These are phyloP conservation scores for Palythoa caribaeorum DNA, from an alignment of 92 coral and sea anemone species.

Conservation along the genomic window DNA sequence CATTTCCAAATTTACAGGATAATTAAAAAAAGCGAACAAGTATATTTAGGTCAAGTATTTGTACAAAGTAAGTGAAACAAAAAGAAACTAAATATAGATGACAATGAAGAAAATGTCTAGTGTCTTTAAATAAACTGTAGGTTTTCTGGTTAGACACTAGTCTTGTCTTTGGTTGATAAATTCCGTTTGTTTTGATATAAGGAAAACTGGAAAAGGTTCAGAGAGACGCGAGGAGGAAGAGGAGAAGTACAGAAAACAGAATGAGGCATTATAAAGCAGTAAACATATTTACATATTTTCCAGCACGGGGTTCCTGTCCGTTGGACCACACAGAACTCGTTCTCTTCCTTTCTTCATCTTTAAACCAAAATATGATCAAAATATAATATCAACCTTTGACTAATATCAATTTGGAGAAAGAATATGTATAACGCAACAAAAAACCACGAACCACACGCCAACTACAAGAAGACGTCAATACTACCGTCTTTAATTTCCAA, in stretches of 20 bases:
- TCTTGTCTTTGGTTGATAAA: too few relatives aligned
- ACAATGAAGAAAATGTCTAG: too few relatives aligned
- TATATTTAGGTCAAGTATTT: too few relatives aligned
- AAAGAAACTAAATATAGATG: too few relatives aligned
- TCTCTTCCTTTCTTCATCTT: constrained; percentile 94
- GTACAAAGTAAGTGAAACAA: too few relatives aligned
- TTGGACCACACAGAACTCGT: constrained; percentile 75
- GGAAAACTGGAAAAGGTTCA: background rate
- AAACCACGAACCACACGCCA: too few relatives aligned
- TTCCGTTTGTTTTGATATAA: too few relatives aligned
- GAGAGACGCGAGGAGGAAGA: background rate
- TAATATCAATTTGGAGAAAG: background rate
- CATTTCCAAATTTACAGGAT: too few relatives aligned
- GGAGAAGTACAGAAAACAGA: background rate
- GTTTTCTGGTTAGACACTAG: too few relatives aligned
- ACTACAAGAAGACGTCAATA: background rate
- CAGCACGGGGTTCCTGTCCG: constrained; percentile 92
- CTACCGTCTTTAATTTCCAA: background rate
- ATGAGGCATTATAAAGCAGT: background rate
- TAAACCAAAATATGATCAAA: background rate
- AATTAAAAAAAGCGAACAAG: too few relatives aligned
- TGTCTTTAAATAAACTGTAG: too few relatives aligned
- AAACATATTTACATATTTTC: constrained; percentile 76
- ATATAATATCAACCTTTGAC: background rate
- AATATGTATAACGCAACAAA: background rate